Evolutionary conservation across 2,888 invertebrate genomes (phyloP).

Genomic region (Sarcophaga caerulescens): DNA sequence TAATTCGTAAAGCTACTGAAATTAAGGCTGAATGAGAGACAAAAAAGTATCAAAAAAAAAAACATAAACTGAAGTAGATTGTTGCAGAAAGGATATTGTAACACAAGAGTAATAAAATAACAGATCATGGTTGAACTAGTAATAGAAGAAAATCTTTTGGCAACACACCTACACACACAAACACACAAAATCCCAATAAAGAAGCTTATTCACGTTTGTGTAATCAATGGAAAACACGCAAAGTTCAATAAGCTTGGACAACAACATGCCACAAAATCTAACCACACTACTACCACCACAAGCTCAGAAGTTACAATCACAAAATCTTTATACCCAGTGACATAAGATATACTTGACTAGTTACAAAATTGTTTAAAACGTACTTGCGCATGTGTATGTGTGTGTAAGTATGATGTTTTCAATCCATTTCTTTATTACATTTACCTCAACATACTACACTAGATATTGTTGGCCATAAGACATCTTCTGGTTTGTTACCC

Average conservation of each 20-base stretch:
- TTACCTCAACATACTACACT: background rate
- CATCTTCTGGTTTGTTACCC: slow-evolving; percentile 43
- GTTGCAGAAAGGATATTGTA: background rate
- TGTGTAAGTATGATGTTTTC: background rate
- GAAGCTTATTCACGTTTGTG: slow-evolving; percentile 78
- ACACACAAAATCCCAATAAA: slow-evolving; percentile 64
- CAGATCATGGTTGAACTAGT: slow-evolving; percentile 2
- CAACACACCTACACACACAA: background rate
- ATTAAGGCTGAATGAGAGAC: background rate
- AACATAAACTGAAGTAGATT: slow-evolving; percentile 5
- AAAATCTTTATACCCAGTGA: slow-evolving; percentile 15
- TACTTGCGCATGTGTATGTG: no score
- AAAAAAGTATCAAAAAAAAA: background rate
- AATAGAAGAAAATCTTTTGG: background rate
- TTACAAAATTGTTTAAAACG: no score
- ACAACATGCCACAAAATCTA: background rate
- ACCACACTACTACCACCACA: background rate
- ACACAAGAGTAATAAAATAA: slow-evolving; percentile 1
- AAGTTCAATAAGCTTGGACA: slow-evolving; percentile 46
- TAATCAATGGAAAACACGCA: slow-evolving; percentile 74
- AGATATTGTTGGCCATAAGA: slow-evolving; percentile 29
- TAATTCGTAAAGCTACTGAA: background rate
- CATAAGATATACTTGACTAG: slow-evolving; percentile 12
- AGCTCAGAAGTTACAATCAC: background rate
- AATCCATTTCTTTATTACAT: slow-evolving; percentile 27